Conservation (phyloP, 2,113 vertebrate species). For the Elephantulus edwardii region DNA sequence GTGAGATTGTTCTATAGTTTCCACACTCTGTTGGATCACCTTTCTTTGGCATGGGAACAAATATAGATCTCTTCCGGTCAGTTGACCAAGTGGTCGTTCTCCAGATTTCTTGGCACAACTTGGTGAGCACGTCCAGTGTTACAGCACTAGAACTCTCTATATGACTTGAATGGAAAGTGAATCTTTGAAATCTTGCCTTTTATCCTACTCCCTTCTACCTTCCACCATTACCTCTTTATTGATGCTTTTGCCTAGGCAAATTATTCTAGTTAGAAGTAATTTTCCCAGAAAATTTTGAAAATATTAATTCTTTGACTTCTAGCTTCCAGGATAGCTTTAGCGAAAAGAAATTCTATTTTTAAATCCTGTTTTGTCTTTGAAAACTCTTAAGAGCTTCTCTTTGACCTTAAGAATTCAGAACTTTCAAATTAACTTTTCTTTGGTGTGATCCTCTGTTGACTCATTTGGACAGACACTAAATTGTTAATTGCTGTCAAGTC, state of each 20-base stretch:
- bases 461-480: conserved; percentile 1
- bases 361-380: conserved; percentile 38
- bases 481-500: background rate
- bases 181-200: conserved; percentile 22
- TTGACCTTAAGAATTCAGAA: conserved; percentile 15
- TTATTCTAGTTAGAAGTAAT: conserved; percentile 18
- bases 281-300: conserved; percentile 55
- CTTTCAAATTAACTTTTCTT: conserved; percentile 14
- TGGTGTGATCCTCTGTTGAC: background rate
- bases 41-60: no score
- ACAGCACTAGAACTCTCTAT: no score
- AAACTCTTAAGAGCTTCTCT: conserved; percentile 23
- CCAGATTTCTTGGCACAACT: no score
- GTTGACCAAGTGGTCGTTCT: no score
- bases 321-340: conserved; percentile 29
- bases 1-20: no score
- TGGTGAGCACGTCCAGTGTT: no score
- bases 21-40: no score
- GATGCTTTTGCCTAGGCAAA: background rate
- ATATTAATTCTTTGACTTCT: background rate
- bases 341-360: conserved; percentile 40
- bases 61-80: no score
- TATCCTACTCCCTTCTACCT: conserved; percentile 1
- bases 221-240: background rate
- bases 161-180: conserved; percentile 6